Evolutionary conservation across 2,888 invertebrate species (phyloP), one percentile per base, ranked within the genome.

Genomic region (Campaea margaritaria): DNA sequence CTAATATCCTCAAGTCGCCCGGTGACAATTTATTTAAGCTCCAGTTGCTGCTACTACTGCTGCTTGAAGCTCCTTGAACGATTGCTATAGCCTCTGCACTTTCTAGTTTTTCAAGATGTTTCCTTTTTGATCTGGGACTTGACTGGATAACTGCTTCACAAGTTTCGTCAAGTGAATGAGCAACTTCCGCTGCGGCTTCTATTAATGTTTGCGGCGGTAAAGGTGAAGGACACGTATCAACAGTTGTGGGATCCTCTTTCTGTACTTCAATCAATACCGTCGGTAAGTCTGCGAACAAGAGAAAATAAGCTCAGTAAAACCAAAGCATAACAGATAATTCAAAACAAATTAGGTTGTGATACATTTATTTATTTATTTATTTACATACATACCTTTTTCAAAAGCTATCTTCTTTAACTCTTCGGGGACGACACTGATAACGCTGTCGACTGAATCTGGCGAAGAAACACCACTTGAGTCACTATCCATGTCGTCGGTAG

Each of bases 381-480:
- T n/a, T n/a, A n/a, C n/a, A n/a, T n/a, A n/a, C 2, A 53, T 82
- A 93, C 93, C 93, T 89, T 92, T 93, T 74, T 92, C 92, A 39
- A 77, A 65, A 14, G 89, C 89, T 54, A 77, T 84, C 78, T 89
- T 91, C 21, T 87, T 87, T 21, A 93, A 85, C 69, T 95, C 95
- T 41, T 95, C 95, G 10, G 94, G 94, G 13, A 95, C 93, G 0
- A 96, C 96, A 75, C 96, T 96, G 68, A 97, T 96, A 0, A 97
- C 97, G 76, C 97, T 97, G 72, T 97, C 97, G 1, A 96, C 95
- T 1, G 97, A 97, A 79, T 97, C 97, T 1, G 97, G 97, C 0
- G 97, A 97, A 0, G 97, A 97, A 11, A 97, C 96, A 3, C 96
- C 96, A 75, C 96, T 97, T 0, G 97, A 97, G 81, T 97, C 97